Base-by-base conservation (phyloP, 1,140 invertebrate species). In the Temnothorax longispinosus region DNA sequence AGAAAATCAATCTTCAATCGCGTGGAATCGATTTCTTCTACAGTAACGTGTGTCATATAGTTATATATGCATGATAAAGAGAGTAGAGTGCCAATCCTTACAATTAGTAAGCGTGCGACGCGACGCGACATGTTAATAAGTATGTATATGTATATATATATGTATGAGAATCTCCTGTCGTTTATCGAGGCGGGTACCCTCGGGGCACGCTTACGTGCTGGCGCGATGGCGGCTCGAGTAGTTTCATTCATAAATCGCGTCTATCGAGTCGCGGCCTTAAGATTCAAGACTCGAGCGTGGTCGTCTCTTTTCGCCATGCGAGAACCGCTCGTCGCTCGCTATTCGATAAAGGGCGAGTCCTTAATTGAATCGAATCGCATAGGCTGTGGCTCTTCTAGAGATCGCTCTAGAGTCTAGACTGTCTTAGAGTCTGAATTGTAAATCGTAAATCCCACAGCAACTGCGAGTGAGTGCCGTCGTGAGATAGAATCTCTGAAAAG, bases 221-320 rank as follows among this genome's bases (percentile, higher is more conserved):
- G 11, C 1, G 47, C 8, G 15, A 10, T 72, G 5, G 11, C 32
- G 10, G 6, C n/a, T 21, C n/a, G 52, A 56, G 52, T 58, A 75
- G 35, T 38, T 75, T 58, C 72, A 75, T 75, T 75, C 72, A 75
- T 75, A 35, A 75, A 56, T 58, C 35, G n/a, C 41, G 18, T 7
- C n/a, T 56, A n/a, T 38, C 50, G 72, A 75, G 32, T 38, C 50
- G 18, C 47, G 21, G 6, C 11, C 6, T 69, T 41, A 27, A 27
- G 21, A 15, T 6, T 41, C 38, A 6, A 27, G 38, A 5, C 38
- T 41, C 38, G 38, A 27, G 41, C 18, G 15, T 32, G 21, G 21
- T 0, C 8, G 10, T n/a, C 32, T 74, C 54, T 15, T 35, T 35
- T 74, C 32, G 18, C 7, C 7, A 32, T 32, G 27, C 11, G 1